Percentiles rank a stretch among this genome's conserved stretches.
These are phyloP conservation scores for Tauraco hartlaubi DNA, from an alignment of 2,797 vertebrate species.

Conservation along the genomic window DNA sequence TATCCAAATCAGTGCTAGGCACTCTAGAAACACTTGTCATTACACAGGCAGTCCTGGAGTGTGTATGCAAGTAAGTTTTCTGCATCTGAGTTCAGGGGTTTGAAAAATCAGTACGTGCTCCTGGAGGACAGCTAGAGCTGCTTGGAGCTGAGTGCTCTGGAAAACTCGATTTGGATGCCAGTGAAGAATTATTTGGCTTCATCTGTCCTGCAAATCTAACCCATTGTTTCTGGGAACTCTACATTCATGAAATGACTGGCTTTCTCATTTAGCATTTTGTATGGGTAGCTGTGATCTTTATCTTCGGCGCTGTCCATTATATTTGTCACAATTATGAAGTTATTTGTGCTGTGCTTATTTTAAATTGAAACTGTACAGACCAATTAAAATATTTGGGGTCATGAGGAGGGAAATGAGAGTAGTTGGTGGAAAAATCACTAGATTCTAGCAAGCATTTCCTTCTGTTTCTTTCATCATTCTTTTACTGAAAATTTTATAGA, in stretches of 20 bases:
- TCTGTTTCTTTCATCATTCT: slow-evolving; percentile 12
- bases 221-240: slow-evolving; percentile 69
- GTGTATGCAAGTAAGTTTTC: not conserved
- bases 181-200: slow-evolving; percentile 49
- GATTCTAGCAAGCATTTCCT: slow-evolving; percentile 39
- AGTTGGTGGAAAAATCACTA: slow-evolving; percentile 29
- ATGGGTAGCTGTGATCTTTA: slow-evolving; percentile 61
- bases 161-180: slow-evolving; percentile 58
- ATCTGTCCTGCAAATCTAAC: slow-evolving; percentile 14
- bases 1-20: not conserved
- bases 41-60: not conserved
- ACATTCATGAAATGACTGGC: slow-evolving; percentile 10
- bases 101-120: not conserved
- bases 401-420: slow-evolving; percentile 1
- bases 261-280: slow-evolving; percentile 47
- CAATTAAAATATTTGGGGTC: slow-evolving; percentile 40
- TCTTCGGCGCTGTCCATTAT: slow-evolving; percentile 41
- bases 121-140: not conserved
- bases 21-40: not conserved
- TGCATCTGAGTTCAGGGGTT: not conserved
- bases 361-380: not conserved
- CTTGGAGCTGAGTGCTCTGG: slow-evolving; percentile 35
- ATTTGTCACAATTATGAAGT: slow-evolving; percentile 31
- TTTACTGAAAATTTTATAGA: not conserved
- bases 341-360: slow-evolving; percentile 52